Evolutionary conservation across 2,113 vertebrate genomes (phyloP).

Genomic region (Rhinoptilus africanus): DNA sequence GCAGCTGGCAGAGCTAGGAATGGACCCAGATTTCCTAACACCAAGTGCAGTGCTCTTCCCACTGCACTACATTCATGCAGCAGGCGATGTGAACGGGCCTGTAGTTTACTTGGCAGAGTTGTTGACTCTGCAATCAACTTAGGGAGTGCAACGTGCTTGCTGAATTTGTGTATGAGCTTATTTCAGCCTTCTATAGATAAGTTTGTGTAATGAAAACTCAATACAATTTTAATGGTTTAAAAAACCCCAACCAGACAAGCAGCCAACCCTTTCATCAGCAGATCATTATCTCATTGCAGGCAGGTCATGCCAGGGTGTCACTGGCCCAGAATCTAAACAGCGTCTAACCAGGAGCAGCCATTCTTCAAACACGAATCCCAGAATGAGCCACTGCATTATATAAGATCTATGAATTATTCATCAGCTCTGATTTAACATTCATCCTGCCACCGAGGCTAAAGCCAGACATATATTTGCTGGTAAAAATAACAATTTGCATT

Average conservation of each 20-base stretch:
- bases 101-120: not conserved
- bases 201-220: not conserved
- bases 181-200: not conserved
- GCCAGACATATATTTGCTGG: not conserved
- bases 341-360: not conserved
- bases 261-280: constrained; percentile 13
- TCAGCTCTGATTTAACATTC: constrained; percentile 25
- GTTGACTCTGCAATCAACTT: not conserved
- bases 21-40: not conserved
- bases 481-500: constrained; percentile 11
- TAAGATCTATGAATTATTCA: constrained; percentile 50
- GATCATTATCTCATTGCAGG: constrained; percentile 19
- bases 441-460: not conserved
- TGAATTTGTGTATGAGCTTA: not conserved
- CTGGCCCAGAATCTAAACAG: constrained; percentile 27
- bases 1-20: not conserved
- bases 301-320: not conserved
- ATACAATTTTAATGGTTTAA: constrained; percentile 10
- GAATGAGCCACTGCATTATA: constrained; percentile 34
- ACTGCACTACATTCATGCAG: not conserved
- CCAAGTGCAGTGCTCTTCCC: not conserved
- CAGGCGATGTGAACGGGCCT: not conserved
- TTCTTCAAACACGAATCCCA: constrained; percentile 23
- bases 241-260: not conserved
- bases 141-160: not conserved